Base-by-base conservation (phyloP, 2,888 invertebrate genomes). In the Heliothis peltigera region DNA sequence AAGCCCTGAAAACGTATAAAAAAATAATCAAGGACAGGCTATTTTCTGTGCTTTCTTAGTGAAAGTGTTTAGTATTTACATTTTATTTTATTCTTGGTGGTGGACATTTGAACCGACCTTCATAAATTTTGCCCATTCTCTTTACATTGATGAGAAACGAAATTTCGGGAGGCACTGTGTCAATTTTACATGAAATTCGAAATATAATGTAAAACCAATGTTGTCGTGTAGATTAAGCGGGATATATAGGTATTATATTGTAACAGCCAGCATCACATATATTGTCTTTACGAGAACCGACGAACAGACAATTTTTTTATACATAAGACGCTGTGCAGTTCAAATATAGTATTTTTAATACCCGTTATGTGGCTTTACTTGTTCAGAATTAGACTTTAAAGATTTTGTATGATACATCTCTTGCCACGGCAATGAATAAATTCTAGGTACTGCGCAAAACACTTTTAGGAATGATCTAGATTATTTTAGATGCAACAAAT, bases 361-460 rank as follows among this genome's bases (percentile, higher is more conserved):
- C 35, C 58, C 44, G 32, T 10, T 15, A 53, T 19, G n/a, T 53
- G 28, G n/a, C 21, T 61, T 61, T 49, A 28, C 18, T 44, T 60
- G 48, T 59, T 59, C 51, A 67, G n/a, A 51, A 46, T 67, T 66
- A 51, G n/a, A 32, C 12, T 22, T 8, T 22, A 21, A 21, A 15
- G 22, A 17, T 59, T 43, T 44, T 44, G 5, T 43, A 28, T 25
- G 21, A 19, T 8, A 32, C 3, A 48, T 6, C 6, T 21, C 10
- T 47, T 19, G 17, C 17, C 7, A 42, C 47, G 47, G 10, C 21
- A 42, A 19, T 35, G 17, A 8, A 5, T 17, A 25, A n/a, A 39
- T n/a, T 35, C 12, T 10, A 32, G 18, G 28, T 39, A 18, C 18
- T 15, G 39, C 21, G 44, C 25, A 55, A 51, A 55, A 22, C 12